Evolutionary conservation across 2,888 invertebrate species (phyloP).

Genomic region (Melangyna quadrimaculata): DNA sequence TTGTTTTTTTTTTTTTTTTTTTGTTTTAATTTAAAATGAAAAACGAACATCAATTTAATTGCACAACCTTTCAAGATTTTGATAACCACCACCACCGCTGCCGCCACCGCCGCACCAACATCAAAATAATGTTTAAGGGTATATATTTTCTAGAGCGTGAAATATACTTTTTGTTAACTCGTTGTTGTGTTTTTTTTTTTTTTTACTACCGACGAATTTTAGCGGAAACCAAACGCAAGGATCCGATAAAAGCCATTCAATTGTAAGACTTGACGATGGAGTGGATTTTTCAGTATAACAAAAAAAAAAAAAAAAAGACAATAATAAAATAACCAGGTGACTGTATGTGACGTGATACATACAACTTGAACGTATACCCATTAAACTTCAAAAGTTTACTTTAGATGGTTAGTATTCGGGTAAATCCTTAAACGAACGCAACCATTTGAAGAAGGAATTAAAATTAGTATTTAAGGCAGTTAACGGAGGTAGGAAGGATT

Average conservation of each 20-base stretch:
- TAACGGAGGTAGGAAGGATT: neutral
- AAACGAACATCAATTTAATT: constrained; percentile 65
- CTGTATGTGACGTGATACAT: constrained; percentile 32
- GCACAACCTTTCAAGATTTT: constrained; percentile 53
- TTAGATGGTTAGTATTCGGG: neutral
- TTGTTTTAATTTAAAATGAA: constrained; percentile 39
- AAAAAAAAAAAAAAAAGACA: neutral
- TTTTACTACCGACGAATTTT: neutral
- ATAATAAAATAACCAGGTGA: constrained; percentile 7
- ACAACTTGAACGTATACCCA: neutral
- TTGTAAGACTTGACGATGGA: neutral
- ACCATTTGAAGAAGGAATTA: neutral
- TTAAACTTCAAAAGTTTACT: neutral
- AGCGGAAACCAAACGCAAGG: constrained; percentile 20
- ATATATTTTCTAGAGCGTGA: constrained; percentile 43
- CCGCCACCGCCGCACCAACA: too few species aligned
- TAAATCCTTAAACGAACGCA: neutral
- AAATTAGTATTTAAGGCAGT: neutral
- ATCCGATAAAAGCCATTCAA: constrained; percentile 38
- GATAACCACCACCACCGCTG: neutral
- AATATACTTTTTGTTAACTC: neutral
- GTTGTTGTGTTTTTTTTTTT: neutral
- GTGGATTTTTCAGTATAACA: neutral
- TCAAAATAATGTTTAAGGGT: neutral
- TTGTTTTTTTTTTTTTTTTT: neutral